These are phyloP conservation scores for Noctuana brunneofusca DNA, from an alignment of 2,888 invertebrate genomes.

Conservation along the genomic window DNA sequence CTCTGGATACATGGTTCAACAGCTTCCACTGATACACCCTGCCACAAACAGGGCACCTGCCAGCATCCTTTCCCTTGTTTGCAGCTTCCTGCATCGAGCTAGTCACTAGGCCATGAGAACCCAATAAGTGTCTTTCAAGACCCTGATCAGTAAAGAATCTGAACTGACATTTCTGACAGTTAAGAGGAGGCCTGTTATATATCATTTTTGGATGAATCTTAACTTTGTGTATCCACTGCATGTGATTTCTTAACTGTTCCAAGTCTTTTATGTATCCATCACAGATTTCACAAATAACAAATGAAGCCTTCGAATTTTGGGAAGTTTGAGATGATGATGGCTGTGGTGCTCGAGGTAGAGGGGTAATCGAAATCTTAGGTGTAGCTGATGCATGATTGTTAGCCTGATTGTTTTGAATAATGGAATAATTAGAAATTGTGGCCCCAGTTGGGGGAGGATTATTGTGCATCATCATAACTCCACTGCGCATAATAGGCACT, in stretches of 20 bases:
- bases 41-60: conserved; percentile 96
- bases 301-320: conserved; percentile 88
- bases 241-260: conserved; percentile 96
- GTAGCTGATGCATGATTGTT: conserved; percentile 81
- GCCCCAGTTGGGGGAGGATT: conserved; percentile 76
- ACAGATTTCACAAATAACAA: conserved; percentile 98
- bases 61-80: conserved; percentile 96
- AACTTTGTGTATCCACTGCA: conserved; percentile 99
- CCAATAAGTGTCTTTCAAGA: conserved; percentile 95
- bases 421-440: conserved; percentile 72
- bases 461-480: conserved; percentile 87
- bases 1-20: conserved; percentile 95
- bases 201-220: conserved; percentile 98
- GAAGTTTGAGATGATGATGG: conserved; percentile 68
- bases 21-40: conserved; percentile 92
- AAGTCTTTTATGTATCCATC: conserved; percentile 98
- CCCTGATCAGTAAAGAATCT: conserved; percentile 99
- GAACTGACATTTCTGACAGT: conserved; percentile 98
- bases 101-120: conserved; percentile 96
- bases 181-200: conserved; percentile 95
- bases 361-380: conserved; percentile 96
- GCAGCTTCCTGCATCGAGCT: conserved; percentile 98
- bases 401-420: conserved; percentile 65
- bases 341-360: conserved; percentile 88
- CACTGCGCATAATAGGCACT: conserved; percentile 77